Evolutionary conservation across 2,888 invertebrate genomes (phyloP), one percentile per base, ranked within the genome.

Genomic region (Metopia argyrocephala): DNA sequence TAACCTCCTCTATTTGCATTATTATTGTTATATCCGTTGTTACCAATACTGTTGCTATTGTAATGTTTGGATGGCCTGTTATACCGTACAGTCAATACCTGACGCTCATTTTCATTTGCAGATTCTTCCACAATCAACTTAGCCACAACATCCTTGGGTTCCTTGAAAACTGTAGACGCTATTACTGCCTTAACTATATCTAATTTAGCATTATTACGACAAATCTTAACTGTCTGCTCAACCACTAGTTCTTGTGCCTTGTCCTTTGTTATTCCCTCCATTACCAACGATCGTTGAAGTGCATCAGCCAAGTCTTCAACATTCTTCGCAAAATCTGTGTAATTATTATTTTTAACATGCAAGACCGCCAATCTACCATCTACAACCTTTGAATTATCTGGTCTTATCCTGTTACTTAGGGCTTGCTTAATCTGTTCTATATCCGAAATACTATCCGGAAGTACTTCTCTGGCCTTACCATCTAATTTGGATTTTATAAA

Each of bases 221-320:
- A 46, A 46, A 46, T 46, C 5, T 15, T 46, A 2, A 46, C 46
- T 2, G 46, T 46, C n/a, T 61, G 61, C 5, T 45, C 45, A 15
- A 61, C 15, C 1, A 15, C 46, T 25, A 61, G 45, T 45, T 61
- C 61, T 12, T 61, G 45, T 5, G 61, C 61, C 15, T 61, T 46
- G 5, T 15, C 45, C 45, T n/a, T 25, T 5, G 45, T 23, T n/a
- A 46, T 46, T 2, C 45, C 46, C 5, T 61, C 61, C 15, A 28
- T 57, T 31, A 57, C 9, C 1, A 57, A 21, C 2, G 45, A 61
- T 15, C 45, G 45, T 46, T 46, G 46, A 1, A 46, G 1, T 46
- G 46, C 46, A 23, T 61, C 61, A 5, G 61, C 61, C 15, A 61
- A 46, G 15, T 61, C 25, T n/a, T 61, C n/a, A 1, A 61, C 61